These are phyloP conservation scores for Petrolisthes cinctipes DNA, from an alignment of 2,888 invertebrate genomes.

Conservation along the genomic window DNA sequence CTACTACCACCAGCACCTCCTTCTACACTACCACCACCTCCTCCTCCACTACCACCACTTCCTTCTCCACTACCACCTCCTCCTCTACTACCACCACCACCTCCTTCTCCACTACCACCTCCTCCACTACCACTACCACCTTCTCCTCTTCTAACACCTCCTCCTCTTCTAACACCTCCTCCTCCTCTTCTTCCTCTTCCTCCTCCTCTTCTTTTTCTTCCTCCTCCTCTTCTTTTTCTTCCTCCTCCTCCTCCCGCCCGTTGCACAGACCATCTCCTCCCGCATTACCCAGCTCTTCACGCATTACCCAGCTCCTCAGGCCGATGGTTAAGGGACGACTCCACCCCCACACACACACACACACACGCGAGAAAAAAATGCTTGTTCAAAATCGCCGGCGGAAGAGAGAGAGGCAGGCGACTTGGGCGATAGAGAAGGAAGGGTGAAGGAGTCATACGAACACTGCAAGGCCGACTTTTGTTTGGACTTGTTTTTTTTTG, in stretches of 20 bases:
- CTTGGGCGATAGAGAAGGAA: neutral
- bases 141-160: neutral
- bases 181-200: neutral
- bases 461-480: neutral
- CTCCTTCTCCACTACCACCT: slow-evolving; percentile 7
- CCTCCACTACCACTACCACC: neutral
- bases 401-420: neutral
- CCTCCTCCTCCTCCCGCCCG: neutral
- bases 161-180: neutral
- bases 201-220: neutral
- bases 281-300: neutral
- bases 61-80: neutral
- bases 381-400: neutral
- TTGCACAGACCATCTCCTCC: neutral
- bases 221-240: neutral
- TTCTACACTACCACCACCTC: neutral
- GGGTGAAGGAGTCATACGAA: neutral
- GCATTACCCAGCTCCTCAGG: slow-evolving; percentile 3
- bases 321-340: slow-evolving; percentile 2
- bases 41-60: neutral
- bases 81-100: neutral
- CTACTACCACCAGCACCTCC: neutral
- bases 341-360: neutral
- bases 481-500: no score
- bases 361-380: neutral